Conservation (phyloP, 2,888 invertebrate species). For the Cepaea hortensis region DNA sequence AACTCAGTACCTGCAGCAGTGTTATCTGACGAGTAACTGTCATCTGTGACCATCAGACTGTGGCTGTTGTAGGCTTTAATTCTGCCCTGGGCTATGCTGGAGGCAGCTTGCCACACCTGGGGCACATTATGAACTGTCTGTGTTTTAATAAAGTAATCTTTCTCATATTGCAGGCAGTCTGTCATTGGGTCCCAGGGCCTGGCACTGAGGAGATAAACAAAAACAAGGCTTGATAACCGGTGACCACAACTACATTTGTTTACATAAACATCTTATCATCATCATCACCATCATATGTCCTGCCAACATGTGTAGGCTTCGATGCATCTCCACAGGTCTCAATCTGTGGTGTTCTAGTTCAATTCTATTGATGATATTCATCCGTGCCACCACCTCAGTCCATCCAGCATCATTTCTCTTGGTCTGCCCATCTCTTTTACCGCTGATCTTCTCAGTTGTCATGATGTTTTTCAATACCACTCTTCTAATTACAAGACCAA, state of each 20-base stretch:
- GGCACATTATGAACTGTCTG: conserved; percentile 86
- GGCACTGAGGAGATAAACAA: conserved; percentile 75
- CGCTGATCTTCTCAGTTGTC: too few species aligned
- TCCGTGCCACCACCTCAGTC: too few species aligned
- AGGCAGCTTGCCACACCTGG: conserved; percentile 79
- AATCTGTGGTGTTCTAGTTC: too few species aligned
- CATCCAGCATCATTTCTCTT: too few species aligned
- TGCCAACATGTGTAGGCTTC: too few species aligned
- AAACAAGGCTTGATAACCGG: too few species aligned
- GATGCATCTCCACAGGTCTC: too few species aligned
- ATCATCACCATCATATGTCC: too few species aligned
- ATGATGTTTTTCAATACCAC: too few species aligned
- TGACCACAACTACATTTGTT: not conserved
- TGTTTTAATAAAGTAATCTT: conserved; percentile 86
- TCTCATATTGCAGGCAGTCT: conserved; percentile 91
- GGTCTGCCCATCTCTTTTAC: too few species aligned
- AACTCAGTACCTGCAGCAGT: conserved; percentile 35
- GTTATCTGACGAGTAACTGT: conserved; percentile 45
- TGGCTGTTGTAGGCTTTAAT: conserved; percentile 26
- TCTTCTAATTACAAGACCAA: not conserved
- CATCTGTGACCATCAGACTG: conserved; percentile 33
- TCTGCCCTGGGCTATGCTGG: conserved; percentile 9
- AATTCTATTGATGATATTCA: too few species aligned
- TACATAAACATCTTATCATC: not conserved
- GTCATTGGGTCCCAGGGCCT: conserved; percentile 92